Base-by-base conservation (phyloP, 2,797 vertebrate species). In the Setipinna tenuifilis region DNA sequence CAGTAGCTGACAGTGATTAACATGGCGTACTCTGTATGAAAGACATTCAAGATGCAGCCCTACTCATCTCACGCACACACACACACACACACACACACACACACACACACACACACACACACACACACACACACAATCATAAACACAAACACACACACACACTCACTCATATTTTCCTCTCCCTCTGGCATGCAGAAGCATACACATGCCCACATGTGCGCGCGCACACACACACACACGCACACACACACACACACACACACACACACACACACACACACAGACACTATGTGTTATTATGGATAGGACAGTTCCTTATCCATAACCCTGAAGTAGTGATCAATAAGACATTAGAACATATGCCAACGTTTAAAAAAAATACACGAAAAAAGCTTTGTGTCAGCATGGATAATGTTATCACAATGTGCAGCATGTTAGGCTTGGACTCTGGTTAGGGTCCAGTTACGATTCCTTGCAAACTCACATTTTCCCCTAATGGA, bases 381-480 rank as follows among this genome's bases (percentile, higher is more conserved):
- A 9, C 50, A 54, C 10, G 50, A 85, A 88, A 88, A 88, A 86
- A 84, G 84, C 75, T 31, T 85, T 87, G 80, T 82, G 46, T 44
- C 86, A 85, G 87, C 83, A 1, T 87, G 86, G 87, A 87, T 85
- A 85, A 88, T 83, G 59, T 86, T 84, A 90, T 85, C 88, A 87
- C 88, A 87, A 88, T 87, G 86, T 65, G 85, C 21, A 83, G 83
- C 58, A 85, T 83, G 75, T 81, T 57, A 21, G 46, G 85, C 31
- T 81, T 54, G 25, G 44, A 71, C 62, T 48, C 81, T 68, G 9
- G 25, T 3, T 10, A 0, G 62, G 25, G 23, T 68, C 11, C 25
- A 31, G 62, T 14, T 68, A 68, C 25, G 21, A 65, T 65, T 28
- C 23, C n/a, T 12, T 59, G 59, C 59, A 23, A 23, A 6, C 58